phyloP scores from a whole-genome alignment of 23 tunicate species.

The Aplidium turbinatum region DNA sequence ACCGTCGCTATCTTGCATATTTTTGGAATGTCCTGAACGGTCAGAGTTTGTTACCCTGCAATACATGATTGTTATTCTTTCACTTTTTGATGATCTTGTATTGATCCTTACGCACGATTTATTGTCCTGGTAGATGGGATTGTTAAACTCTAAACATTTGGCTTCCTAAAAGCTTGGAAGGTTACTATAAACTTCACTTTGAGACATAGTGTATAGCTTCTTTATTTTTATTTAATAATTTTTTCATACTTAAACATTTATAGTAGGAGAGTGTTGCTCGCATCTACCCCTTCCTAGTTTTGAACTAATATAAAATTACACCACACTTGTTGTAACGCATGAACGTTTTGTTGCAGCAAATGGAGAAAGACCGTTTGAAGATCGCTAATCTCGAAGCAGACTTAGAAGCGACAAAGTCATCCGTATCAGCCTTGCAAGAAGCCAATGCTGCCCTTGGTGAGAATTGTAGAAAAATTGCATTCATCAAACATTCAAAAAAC shows the following conservation, averaged over 20 bases:
- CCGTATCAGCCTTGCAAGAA: slow-evolving; percentile 54
- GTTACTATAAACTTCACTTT: too few species aligned
- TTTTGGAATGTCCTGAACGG: too few species aligned
- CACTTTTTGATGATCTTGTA: too few species aligned
- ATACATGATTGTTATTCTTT: too few species aligned
- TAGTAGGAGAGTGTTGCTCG: too few species aligned
- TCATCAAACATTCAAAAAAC: neutral
- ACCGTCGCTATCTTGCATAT: too few species aligned
- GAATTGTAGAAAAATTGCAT: neutral
- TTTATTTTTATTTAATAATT: neutral
- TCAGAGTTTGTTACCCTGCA: too few species aligned
- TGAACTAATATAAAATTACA: neutral
- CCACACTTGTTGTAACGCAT: neutral
- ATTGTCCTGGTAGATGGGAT: too few species aligned
- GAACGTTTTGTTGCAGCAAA: slow-evolving; percentile 36
- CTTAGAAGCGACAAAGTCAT: slow-evolving; percentile 48
- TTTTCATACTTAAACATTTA: neutral
- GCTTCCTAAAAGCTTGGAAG: too few species aligned
- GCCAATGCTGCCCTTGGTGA: slow-evolving; percentile 70
- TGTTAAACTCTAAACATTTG: too few species aligned
- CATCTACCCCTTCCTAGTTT: neutral
- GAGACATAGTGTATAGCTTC: neutral
- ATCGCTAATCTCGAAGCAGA: slow-evolving; percentile 53
- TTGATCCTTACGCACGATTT: too few species aligned
- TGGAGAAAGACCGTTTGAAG: slow-evolving; percentile 41